Evolutionary conservation across 2,888 invertebrate genomes (phyloP).

Genomic region (Pseudococcus viburni): DNA sequence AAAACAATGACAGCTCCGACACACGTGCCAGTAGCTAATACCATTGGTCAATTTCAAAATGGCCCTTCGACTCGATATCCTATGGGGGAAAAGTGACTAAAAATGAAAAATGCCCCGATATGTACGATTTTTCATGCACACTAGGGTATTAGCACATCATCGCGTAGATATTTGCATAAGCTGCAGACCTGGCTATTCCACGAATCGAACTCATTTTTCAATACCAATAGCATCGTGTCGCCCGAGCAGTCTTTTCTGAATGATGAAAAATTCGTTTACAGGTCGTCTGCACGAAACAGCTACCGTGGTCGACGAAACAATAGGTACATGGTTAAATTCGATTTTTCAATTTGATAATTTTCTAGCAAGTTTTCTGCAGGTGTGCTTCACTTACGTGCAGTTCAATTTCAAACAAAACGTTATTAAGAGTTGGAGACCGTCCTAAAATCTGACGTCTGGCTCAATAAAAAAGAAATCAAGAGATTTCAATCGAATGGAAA

Average conservation of each 20-base stretch:
- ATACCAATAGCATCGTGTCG: not conserved
- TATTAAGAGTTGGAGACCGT: too few species aligned
- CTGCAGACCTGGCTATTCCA: not conserved
- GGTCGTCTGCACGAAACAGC: not conserved
- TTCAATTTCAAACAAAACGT: too few species aligned
- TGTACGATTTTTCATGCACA: not conserved
- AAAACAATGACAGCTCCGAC: not conserved
- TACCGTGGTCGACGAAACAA: too few species aligned
- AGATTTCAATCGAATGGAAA: too few species aligned
- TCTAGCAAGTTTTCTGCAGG: too few species aligned
- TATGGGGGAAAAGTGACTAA: not conserved
- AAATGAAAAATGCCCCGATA: not conserved
- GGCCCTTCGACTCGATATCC: not conserved
- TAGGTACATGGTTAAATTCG: too few species aligned
- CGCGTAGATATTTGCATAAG: not conserved
- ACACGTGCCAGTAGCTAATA: not conserved
- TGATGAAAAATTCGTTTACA: not conserved
- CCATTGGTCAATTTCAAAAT: not conserved
- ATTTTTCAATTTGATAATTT: too few species aligned
- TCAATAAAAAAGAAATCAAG: too few species aligned
- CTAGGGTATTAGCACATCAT: not conserved
- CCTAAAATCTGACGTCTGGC: too few species aligned
- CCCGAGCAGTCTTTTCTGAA: not conserved
- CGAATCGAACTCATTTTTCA: slow-evolving; percentile 9
- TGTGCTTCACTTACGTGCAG: too few species aligned